Percentiles rank a stretch among this genome's conserved stretches.
phyloP scores from a whole-genome alignment of 2,113 vertebrate genomes.

The Microtus pennsylvanicus region DNA sequence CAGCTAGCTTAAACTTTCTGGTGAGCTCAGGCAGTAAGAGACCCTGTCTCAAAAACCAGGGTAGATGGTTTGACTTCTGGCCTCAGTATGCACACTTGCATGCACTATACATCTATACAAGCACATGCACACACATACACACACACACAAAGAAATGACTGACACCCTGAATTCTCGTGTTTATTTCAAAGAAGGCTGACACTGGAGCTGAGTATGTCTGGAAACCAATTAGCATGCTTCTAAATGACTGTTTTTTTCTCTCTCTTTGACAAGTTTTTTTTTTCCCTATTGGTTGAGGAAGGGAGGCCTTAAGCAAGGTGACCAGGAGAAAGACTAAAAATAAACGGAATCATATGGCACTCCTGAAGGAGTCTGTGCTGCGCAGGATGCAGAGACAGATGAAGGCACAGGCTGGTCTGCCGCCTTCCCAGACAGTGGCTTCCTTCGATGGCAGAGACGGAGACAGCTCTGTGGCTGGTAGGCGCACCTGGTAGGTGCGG shows the following conservation, averaged over 20 bases:
- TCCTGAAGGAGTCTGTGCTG: background rate
- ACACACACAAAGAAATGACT: background rate
- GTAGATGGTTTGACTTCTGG: background rate
- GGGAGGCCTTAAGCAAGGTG: constrained; percentile 13
- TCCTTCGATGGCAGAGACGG: background rate
- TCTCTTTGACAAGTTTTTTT: background rate
- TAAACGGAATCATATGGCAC: background rate
- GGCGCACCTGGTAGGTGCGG: background rate
- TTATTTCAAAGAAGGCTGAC: background rate
- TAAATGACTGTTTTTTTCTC: background rate
- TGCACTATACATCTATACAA: too few relatives aligned
- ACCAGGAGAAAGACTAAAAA: constrained; percentile 7
- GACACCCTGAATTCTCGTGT: background rate
- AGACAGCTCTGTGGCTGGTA: background rate
- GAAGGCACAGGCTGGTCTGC: background rate
- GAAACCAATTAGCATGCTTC: background rate
- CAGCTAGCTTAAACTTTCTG: too few relatives aligned
- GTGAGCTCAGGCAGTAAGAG: background rate
- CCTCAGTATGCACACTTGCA: background rate
- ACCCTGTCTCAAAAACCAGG: background rate
- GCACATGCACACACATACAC: background rate
- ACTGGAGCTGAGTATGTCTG: background rate
- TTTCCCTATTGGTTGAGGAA: background rate
- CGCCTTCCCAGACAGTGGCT: background rate
- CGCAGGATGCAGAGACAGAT: background rate